phyloP scores from a whole-genome alignment of 2,797 vertebrate genomes.

The Mormyrops boulengeri region DNA sequence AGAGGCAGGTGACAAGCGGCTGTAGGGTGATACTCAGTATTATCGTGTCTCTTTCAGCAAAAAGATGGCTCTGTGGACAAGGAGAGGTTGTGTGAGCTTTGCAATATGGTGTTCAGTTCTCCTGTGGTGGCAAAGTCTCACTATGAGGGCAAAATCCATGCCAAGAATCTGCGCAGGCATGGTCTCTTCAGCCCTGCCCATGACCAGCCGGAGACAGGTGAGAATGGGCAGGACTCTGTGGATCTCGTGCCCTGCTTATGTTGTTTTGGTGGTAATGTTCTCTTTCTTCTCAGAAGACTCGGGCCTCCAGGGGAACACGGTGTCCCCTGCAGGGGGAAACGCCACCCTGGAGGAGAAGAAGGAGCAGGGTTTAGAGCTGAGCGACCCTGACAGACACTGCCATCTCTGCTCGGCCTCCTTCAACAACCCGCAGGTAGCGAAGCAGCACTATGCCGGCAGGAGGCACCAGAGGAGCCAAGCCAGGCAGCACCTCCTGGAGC shows the following conservation, averaged over 20 bases:
- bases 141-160: constrained; percentile 71
- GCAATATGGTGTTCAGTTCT: constrained; percentile 72
- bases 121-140: constrained; percentile 64
- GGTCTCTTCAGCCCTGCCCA: constrained; percentile 18
- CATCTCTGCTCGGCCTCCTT: constrained; percentile 68
- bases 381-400: constrained; percentile 67
- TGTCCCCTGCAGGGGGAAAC: background rate
- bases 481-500: constrained; percentile 56
- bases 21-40: background rate
- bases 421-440: constrained; percentile 64
- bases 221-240: constrained; percentile 11
- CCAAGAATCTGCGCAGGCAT: constrained; percentile 65
- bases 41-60: constrained; percentile 42
- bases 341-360: background rate
- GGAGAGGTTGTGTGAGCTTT: constrained; percentile 70
- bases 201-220: constrained; percentile 29
- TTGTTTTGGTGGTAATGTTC: background rate
- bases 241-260: background rate
- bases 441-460: constrained; percentile 73
- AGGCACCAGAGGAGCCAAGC: constrained; percentile 74
- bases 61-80: constrained; percentile 46
- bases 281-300: background rate
- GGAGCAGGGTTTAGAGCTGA: constrained; percentile 49
- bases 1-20: background rate
- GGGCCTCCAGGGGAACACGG: background rate